Evolutionary conservation across 2,888 invertebrate species (phyloP), one percentile per base, ranked within the genome.

Genomic region (Apomyelois bistriatella): DNA sequence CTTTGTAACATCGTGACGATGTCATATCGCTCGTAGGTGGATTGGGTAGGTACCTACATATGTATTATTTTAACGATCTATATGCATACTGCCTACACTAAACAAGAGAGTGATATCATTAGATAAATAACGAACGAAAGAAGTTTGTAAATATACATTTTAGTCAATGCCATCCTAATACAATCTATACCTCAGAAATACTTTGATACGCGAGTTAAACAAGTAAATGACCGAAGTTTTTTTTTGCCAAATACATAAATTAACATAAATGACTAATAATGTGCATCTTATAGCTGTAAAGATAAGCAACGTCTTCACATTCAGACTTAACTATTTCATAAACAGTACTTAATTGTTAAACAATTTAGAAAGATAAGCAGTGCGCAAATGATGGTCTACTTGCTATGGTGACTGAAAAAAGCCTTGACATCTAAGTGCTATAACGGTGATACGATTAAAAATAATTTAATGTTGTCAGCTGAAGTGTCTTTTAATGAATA

Each of bases 221-320:
- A 22, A 22, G 22, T 22, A 22, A 36, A n/a, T 36, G 10, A 32
- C 32, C 9, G 32, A 32, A 10, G 10, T 3, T 22, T 22, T 30
- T 43, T 12, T 28, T 30, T 30, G 12, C 43, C 30, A 43, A 43
- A 43, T 43, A 30, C 43, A 43, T 30, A 43, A 30, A 43, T 43
- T 43, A 30, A 43, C 43, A 43, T 43, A 41, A 5, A 15, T 13
- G 15, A 22, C 22, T 22, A 5, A 22, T 22, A 22, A 22, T 22
- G 22, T 22, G 22, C 22, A 22, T 22, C 2, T 22, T 22, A 22
- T 2, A 22, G 22, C 22, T 3, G 22, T 22, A 22, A 5, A 22
- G 22, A 3, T 5, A 22, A 22, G 22, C 5, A 22, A 22, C 3
- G 22, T 22, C 22, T 22, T 22, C 22, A 22, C 5, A 22, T 22